Conservation (phyloP, 1,140 invertebrate species). For the Eurosta solidaginis region DNA sequence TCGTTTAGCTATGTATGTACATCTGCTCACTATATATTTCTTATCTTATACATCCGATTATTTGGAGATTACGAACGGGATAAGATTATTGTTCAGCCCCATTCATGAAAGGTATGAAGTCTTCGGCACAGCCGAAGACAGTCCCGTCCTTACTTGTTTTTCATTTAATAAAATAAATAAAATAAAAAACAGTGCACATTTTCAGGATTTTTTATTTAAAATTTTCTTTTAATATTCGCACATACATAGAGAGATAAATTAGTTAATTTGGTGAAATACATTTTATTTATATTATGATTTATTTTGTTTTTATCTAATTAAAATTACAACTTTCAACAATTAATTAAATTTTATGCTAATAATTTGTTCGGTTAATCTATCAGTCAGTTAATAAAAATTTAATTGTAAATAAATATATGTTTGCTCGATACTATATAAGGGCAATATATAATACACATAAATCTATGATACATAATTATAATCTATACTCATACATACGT, state of each 20-base stretch:
- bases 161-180: no score
- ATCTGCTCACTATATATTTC: no score
- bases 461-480: no score
- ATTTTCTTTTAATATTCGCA: constrained; percentile 32
- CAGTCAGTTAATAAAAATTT: constrained; percentile 10
- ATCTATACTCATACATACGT: no score
- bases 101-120: no score
- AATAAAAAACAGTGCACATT: neutral
- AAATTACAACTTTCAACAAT: constrained; percentile 28
- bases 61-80: no score
- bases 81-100: no score
- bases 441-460: no score
- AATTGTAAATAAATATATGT: constrained; percentile 1
- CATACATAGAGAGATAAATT: constrained; percentile 7
- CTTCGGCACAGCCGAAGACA: no score
- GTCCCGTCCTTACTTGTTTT: no score
- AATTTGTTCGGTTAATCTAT: neutral
- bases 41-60: no score
- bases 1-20: no score
- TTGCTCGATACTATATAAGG: neutral
- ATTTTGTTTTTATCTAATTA: neutral
- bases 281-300: neutral
- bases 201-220: constrained; percentile 16
- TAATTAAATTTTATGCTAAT: constrained; percentile 21
- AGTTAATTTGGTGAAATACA: constrained; percentile 4